Percentiles rank a stretch among this genome's conserved stretches.
Conservation (phyloP, 2,113 vertebrate species). For the Hydrochoerus hydrochaeris region DNA sequence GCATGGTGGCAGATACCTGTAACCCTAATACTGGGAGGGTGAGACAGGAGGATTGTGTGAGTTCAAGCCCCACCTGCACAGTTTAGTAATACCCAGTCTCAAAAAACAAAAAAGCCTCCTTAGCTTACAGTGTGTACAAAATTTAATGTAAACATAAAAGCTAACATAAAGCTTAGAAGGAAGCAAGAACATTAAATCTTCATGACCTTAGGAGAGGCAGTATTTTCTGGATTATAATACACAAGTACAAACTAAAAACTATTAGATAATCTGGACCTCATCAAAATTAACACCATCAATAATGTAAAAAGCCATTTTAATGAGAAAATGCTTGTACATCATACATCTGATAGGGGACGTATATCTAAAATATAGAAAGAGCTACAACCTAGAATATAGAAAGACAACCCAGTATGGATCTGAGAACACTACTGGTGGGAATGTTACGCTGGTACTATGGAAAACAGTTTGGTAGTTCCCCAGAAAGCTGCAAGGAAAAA, state of each 20-base stretch:
- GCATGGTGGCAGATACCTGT: neutral
- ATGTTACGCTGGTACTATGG: neutral
- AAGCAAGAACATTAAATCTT: neutral
- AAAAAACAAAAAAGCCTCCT: too few relatives aligned
- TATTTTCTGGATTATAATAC: neutral
- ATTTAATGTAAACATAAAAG: neutral
- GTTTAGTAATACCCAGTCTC: too few relatives aligned
- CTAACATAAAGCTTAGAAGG: neutral
- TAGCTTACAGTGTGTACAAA: neutral
- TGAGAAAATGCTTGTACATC: neutral
- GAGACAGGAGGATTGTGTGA: too few relatives aligned
- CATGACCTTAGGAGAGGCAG: neutral
- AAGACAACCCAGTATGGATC: neutral
- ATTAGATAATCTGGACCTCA: neutral
- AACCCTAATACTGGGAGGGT: neutral
- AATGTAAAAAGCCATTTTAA: neutral
- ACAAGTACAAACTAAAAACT: neutral
- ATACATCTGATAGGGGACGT: neutral
- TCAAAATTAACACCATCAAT: neutral
- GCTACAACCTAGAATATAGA: neutral
- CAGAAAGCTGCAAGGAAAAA: neutral
- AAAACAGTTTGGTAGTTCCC: neutral
- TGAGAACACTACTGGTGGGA: neutral
- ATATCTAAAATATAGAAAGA: neutral
- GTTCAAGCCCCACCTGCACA: too few relatives aligned